Percentiles rank a stretch among this genome's conserved stretches.
Conservation (phyloP, 2,888 invertebrate species). For the Oscheius onirici region DNA sequence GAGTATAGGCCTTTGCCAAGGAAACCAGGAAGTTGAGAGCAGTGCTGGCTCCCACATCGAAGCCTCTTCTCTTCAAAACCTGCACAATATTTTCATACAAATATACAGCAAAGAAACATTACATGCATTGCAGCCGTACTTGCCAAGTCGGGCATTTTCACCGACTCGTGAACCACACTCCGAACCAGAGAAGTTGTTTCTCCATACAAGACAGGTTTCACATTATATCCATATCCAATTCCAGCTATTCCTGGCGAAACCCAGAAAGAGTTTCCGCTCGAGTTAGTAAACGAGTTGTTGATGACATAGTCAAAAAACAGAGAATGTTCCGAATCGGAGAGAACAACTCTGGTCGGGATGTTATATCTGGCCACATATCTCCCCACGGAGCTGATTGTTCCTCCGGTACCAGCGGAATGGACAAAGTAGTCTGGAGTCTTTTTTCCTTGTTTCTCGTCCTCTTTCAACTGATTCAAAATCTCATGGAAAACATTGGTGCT, state of each 20-base stretch:
- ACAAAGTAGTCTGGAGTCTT: constrained; percentile 59
- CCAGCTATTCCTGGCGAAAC: constrained; percentile 61
- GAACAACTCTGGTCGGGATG: constrained; percentile 55
- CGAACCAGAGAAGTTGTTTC: constrained; percentile 57
- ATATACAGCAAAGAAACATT: background rate
- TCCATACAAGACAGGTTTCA: constrained; percentile 50
- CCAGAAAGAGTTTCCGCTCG: constrained; percentile 58
- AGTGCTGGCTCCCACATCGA: constrained; percentile 53
- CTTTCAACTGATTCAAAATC: constrained; percentile 52
- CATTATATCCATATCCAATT: constrained; percentile 63
- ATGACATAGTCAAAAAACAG: constrained; percentile 65
- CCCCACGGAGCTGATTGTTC: constrained; percentile 65
- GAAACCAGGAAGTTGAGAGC: constrained; percentile 59
- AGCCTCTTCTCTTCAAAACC: constrained; percentile 40
- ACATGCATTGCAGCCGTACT: constrained; percentile 59
- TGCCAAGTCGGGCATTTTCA: constrained; percentile 65
- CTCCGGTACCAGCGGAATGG: constrained; percentile 63
- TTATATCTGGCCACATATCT: constrained; percentile 59
- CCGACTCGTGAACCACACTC: constrained; percentile 59
- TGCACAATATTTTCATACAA: background rate
- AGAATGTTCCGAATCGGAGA: constrained; percentile 63
- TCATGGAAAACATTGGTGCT: constrained; percentile 65
- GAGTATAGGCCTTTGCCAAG: constrained; percentile 46
- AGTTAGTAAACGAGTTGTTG: constrained; percentile 55
- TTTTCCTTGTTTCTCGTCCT: constrained; percentile 31